Evolutionary conservation across 2,797 vertebrate species (phyloP).

Genomic region (Gallinago stenura): DNA sequence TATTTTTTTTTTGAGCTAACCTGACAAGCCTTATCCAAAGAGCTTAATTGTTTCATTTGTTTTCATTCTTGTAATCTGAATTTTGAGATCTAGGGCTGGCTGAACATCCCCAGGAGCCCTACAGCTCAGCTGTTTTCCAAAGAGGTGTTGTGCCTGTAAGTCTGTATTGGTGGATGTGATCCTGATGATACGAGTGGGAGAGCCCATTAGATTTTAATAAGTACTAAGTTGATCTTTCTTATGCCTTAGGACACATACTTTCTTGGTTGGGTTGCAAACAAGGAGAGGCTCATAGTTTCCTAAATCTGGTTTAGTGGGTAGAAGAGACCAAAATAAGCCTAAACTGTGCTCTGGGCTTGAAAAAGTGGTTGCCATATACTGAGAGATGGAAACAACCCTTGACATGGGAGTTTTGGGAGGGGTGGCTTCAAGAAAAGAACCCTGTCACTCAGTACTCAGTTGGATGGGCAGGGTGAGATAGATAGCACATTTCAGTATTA

Average conservation of each 20-base stretch:
- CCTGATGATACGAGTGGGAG: background rate
- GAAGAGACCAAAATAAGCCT: background rate
- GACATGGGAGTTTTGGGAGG: background rate
- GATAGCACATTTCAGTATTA: background rate
- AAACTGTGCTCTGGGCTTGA: background rate
- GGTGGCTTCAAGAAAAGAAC: background rate
- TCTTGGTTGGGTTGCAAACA: background rate
- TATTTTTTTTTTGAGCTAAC: background rate
- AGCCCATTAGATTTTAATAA: background rate
- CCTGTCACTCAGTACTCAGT: background rate
- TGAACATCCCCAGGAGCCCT: background rate
- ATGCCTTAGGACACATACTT: background rate
- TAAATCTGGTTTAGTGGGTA: background rate
- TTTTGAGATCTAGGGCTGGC: background rate
- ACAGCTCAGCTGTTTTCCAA: background rate
- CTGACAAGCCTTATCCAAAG: background rate
- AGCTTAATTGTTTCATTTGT: background rate
- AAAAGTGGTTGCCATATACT: background rate
- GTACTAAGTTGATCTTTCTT: background rate
- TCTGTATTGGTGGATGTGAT: background rate
- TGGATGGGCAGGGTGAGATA: background rate
- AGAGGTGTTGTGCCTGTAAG: background rate
- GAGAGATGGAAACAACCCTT: background rate
- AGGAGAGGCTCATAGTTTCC: rapidly evolving
- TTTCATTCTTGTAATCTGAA: background rate